A percentile compares a stretch with the other conserved stretches of the same genome.
phyloP scores from a whole-genome alignment of 2,888 invertebrate species.

The Tachina grossa region DNA sequence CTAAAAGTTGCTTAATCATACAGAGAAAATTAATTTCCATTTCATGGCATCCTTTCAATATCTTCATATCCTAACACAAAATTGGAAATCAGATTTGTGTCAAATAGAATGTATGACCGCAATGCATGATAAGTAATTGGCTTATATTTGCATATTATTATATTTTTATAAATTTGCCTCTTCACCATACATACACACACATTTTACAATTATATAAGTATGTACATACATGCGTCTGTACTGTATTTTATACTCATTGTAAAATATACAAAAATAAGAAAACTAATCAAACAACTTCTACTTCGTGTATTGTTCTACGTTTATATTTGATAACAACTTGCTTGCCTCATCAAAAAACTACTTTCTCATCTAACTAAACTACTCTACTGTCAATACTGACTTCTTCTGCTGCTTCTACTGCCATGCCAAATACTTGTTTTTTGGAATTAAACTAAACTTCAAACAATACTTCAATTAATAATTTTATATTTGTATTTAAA shows the following conservation, averaged over 20 bases:
- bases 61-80: background rate
- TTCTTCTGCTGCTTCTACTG: background rate
- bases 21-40: too few species aligned
- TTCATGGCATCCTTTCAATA: background rate
- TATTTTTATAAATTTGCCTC: background rate
- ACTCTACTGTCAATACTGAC: background rate
- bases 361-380: background rate
- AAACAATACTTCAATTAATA: conserved; percentile 20
- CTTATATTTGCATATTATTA: background rate
- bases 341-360: conserved; percentile 21
- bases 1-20: too few species aligned
- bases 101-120: conserved; percentile 32
- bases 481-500: conserved; percentile 40
- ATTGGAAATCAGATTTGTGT: conserved; percentile 10
- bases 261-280: conserved; percentile 22
- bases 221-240: background rate
- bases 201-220: background rate
- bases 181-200: background rate
- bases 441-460: background rate
- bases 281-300: conserved; percentile 52
- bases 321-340: conserved; percentile 41
- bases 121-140: background rate
- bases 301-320: conserved; percentile 55
- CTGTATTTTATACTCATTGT: conserved; percentile 17
- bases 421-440: conserved; percentile 1